A percentile compares a stretch with the other conserved stretches of the same genome.
phyloP scores from a whole-genome alignment of 2,888 invertebrate species.

The Eupithecia abbreviata region DNA sequence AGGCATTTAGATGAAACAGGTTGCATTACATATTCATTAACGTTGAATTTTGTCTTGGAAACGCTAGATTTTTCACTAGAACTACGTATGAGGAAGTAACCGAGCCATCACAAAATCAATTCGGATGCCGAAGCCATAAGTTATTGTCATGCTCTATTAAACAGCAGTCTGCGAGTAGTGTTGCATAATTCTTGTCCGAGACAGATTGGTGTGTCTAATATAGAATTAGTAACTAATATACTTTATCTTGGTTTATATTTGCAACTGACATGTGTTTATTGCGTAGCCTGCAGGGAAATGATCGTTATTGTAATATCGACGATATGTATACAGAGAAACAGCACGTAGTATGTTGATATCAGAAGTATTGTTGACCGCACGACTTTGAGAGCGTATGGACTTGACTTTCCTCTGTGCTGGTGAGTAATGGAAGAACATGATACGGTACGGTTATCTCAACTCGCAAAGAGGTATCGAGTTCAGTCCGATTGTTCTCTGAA shows the following conservation, averaged over 20 bases:
- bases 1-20: background rate
- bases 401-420: slow-evolving; percentile 4
- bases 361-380: background rate
- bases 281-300: background rate
- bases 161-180: slow-evolving; percentile 26
- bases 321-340: background rate
- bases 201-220: slow-evolving; percentile 6
- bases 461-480: slow-evolving; percentile 48
- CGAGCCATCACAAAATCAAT: slow-evolving; percentile 18
- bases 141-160: slow-evolving; percentile 38
- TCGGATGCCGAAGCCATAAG: slow-evolving; percentile 33
- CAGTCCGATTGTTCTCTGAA: slow-evolving; percentile 70
- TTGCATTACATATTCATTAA: background rate
- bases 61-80: background rate
- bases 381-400: background rate
- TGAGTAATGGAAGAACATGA: slow-evolving; percentile 16
- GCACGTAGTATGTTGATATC: background rate
- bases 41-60: background rate
- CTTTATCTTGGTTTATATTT: no score
- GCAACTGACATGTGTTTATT: background rate
- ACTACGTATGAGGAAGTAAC: slow-evolving; percentile 6
- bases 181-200: slow-evolving; percentile 35
- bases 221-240: background rate
- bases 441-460: slow-evolving; percentile 38
- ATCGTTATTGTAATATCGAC: background rate